Percentiles rank a stretch among this genome's conserved stretches.
These are phyloP conservation scores for Listronotus bonariensis DNA, from an alignment of 1,140 invertebrate species.

Conservation along the genomic window DNA sequence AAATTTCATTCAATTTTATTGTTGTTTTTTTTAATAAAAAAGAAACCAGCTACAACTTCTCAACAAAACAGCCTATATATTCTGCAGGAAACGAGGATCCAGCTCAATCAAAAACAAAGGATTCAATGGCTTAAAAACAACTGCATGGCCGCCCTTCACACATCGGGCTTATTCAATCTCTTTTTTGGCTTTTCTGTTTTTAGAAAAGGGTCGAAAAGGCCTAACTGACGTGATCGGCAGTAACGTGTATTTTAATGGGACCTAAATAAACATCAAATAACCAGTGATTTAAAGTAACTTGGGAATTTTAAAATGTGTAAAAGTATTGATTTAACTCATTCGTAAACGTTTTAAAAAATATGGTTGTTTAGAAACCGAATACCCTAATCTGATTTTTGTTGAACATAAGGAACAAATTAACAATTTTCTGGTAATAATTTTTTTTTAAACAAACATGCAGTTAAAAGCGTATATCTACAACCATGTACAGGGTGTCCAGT, in stretches of 20 bases:
- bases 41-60: too few relatives aligned
- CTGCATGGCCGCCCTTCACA: conserved; percentile 3
- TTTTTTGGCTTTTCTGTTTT: conserved; percentile 12
- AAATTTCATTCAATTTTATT: too few relatives aligned
- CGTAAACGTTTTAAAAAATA: too few relatives aligned
- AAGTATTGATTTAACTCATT: not conserved
- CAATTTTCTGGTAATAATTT: too few relatives aligned
- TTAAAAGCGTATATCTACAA: too few relatives aligned
- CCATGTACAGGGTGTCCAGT: too few relatives aligned
- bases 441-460: too few relatives aligned
- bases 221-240: conserved; percentile 6
- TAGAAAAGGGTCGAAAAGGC: conserved; percentile 3
- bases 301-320: conserved; percentile 1
- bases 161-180: conserved; percentile 2
- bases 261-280: conserved; percentile 13
- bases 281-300: conserved; percentile 16
- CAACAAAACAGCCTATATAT: too few relatives aligned
- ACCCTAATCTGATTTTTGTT: too few relatives aligned
- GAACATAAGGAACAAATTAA: too few relatives aligned
- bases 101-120: conserved; percentile 6
- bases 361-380: too few relatives aligned
- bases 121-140: conserved; percentile 14
- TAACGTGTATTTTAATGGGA: conserved; percentile 16
- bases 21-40: too few relatives aligned
- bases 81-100: not conserved